These are phyloP conservation scores for Schizaphis graminum DNA, from an alignment of 2,888 invertebrate species.

Conservation along the genomic window DNA sequence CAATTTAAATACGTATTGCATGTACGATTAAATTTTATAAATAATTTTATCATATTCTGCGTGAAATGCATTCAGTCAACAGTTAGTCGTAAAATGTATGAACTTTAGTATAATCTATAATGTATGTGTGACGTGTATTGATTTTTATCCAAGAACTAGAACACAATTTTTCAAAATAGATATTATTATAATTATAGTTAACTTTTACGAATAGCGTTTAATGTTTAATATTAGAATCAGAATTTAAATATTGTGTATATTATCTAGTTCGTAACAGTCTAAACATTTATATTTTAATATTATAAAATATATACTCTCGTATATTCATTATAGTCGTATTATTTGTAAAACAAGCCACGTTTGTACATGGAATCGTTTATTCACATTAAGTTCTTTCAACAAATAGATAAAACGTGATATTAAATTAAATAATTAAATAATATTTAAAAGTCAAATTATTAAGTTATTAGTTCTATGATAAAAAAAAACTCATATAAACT, in stretches of 20 bases:
- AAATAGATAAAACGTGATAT: neutral
- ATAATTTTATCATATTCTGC: neutral
- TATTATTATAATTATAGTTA: neutral
- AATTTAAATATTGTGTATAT: neutral
- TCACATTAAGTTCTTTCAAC: neutral
- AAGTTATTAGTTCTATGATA: neutral
- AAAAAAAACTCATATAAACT: neutral
- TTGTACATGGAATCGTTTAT: neutral
- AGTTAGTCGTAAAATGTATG: neutral
- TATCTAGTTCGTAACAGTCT: neutral
- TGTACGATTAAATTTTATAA: neutral
- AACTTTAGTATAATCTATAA: neutral
- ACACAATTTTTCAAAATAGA: neutral
- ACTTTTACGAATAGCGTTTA: neutral
- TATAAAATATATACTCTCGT: neutral
- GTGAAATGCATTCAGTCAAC: neutral
- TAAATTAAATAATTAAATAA: neutral
- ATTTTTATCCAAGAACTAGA: conserved; percentile 8
- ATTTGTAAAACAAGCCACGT: neutral
- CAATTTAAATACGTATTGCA: neutral
- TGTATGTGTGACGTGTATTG: neutral
- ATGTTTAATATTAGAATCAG: neutral
- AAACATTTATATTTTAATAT: neutral
- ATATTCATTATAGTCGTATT: neutral
- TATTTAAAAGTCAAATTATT: too few species aligned